Evolutionary conservation across 2,113 vertebrate species (phyloP), one percentile per base, ranked within the genome.

Genomic region (Benitochromis conjunctus): DNA sequence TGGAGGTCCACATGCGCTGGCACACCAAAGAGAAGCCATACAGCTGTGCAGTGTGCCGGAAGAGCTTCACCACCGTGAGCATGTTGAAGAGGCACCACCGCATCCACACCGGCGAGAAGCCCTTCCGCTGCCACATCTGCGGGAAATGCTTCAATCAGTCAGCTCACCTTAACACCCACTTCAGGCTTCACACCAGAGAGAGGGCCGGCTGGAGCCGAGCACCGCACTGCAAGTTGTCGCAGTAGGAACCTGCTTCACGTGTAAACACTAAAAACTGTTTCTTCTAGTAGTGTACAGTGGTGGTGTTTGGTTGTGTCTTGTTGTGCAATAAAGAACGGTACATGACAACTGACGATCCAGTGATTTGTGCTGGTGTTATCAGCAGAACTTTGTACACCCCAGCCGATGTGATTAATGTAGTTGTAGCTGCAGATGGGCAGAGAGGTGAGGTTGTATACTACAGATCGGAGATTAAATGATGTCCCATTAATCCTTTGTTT

Each of bases 61-160:
- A 95, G 90, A 94, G 92, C 88, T 95, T 95, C 89, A 95, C 95
- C 85, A 95, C 95, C 0, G 91, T 94, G 55, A 95, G 95, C 91
- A 95, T 95, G 95, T 87, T 95, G 56, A 94, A 93, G 90, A 85
- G 95, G 36, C 95, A 95, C 86, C 95, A 95, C 86, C 94, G 95
- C 56, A 95, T 95, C 80, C 95, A 95, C 91, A 95, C 95, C 0
- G 95, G 95, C 1, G 95, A 95, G 83, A 95, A 95, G n/a, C 95
- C 95, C 21, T 95, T 95, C 83, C 93, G 82, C 81, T 95, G 95
- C 76, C 94, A 94, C 4, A 92, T 95, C 53, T 95, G 95, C 3
- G 95, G 93, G 46, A 95, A 95, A n/a, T 91, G 95, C 77, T 95
- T 95, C 89, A 95, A 95, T 80, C 95, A 95, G 88, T 95, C 95